Evolutionary conservation across 2,888 invertebrate species (phyloP), one percentile per base, ranked within the genome.

Genomic region (Adela reaumurella): DNA sequence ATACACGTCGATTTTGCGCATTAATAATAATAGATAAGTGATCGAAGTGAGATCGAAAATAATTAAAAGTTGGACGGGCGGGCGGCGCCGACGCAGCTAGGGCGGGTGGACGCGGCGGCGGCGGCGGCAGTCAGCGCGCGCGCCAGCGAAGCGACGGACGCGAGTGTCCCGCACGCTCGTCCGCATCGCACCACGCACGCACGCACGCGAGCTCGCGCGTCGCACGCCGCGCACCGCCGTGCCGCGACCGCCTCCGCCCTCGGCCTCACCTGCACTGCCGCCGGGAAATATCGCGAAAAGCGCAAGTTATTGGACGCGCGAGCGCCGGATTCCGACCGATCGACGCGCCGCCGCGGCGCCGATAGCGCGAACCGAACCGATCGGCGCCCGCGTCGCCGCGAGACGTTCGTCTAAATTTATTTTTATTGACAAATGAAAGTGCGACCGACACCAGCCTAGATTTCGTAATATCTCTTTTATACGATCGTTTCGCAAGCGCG

Each of bases 401-500:
- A 35, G 35, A 8, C 35, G 35, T 14, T 8, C 35, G 35, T 35
- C 35, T 35, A 35, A 35, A 8, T 35, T 35, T 35, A 35, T 35
- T 35, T 35, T 8, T 35, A 35, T 35, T 35, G 35, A 35, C 35
- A 35, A 35, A 35, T 35, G 35, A 35, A 35, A 35, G 35, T 35
- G 35, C 8, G 35, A 35, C 35, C 8, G 35, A 8, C 35, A 35
- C 35, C 35, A 8, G 35, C 35, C 35, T 35, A 35, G 35, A 35
- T 67, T 64, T 64, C 67, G 68, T 67, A 68, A 68, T 64, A 61
- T 29, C 52, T 53, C 56, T 57, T 56, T 35, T 35, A 35, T 35
- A 35, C 35, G n/a, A 55, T 54, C 56, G 54, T 58, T 56, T 56
- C 56, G 55, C 58, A 57, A 60, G 52, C 59, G 57, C 56, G 60